Base-by-base conservation (phyloP, 1,140 invertebrate genomes). In the Druon quercuslanigerum region DNA sequence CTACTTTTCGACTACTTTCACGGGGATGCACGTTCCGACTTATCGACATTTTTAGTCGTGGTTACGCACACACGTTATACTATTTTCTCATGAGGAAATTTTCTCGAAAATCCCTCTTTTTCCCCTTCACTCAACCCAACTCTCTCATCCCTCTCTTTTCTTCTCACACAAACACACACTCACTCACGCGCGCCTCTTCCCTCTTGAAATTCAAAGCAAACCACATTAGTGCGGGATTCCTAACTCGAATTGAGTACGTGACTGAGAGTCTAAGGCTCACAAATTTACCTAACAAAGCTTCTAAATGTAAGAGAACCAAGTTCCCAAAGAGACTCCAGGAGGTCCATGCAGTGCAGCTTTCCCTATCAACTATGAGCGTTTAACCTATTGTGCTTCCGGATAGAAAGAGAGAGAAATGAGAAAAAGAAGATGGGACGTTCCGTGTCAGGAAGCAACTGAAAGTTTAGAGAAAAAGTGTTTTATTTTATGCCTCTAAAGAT, bases 341-440 rank as follows among this genome's bases (percentile, higher is more conserved):
- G 57, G 79, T 56, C 78, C 60, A 77, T 72, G 78, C 76, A 74
- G 73, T 72, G 78, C 76, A 74, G 75, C 74, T 78, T 80, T 79
- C 54, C 71, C 76, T n/a, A 66, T 56, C 72, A 66, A 46, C 20
- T 51, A 52, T 33, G 77, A 71, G 51, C 77, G 80, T 84, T 83
- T 81, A 85, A 83, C 77, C 77, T 82, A 83, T 84, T 78, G 79
- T 71, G n/a, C 16, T 78, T 72, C 56, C 56, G 76, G 82, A 75
- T 77, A 57, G 20, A 54, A 60, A 77, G 71, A 54, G 70, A 54
- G 71, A 79, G 20, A 75, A 66, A 17, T 51, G 54, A 60, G 40
- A 56, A 80, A 50, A 52, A 25, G 20, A 50, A 54, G 70, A 19
- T 71, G 66, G 73, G 54, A 72, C 72, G 71, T 60, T 52, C 40